A percentile compares a stretch with the other conserved stretches of the same genome.
Conservation (phyloP, 2,888 invertebrate species). For the Tetramorium bicarinatum region DNA sequence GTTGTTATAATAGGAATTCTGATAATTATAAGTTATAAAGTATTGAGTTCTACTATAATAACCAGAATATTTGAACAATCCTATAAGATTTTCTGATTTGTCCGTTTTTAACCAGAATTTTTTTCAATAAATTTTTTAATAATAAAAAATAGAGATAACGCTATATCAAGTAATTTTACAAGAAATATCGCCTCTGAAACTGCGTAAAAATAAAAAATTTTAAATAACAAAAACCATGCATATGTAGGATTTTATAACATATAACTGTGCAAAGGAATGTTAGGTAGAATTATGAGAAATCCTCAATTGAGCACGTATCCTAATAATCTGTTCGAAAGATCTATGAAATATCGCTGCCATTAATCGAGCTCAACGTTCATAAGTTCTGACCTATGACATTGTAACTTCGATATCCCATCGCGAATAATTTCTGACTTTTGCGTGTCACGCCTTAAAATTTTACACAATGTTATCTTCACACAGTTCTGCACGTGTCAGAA, state of each 20-base stretch:
- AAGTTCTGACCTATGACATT: not conserved
- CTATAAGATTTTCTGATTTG: no score
- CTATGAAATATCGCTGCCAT: constrained; percentile 1
- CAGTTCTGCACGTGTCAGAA: not conserved
- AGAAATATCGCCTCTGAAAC: not conserved
- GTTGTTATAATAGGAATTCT: no score
- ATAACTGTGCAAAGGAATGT: not conserved
- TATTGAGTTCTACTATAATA: no score
- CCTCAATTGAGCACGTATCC: not conserved
- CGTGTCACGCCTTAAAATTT: not conserved
- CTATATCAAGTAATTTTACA: not conserved
- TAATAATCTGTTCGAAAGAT: constrained; percentile 25
- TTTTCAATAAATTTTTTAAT: not conserved
- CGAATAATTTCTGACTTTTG: not conserved
- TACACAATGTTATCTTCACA: not conserved
- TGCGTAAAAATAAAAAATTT: not conserved
- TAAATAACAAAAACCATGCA: not conserved
- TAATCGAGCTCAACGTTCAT: constrained; percentile 7
- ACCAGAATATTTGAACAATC: no score
- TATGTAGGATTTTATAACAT: not conserved
- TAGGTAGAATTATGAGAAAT: constrained; percentile 13
- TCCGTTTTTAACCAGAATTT: no score
- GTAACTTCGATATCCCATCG: not conserved
- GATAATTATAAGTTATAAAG: no score
- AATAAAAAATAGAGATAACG: no score